Percentiles rank a stretch among this genome's conserved stretches.
These are phyloP conservation scores for Hymenochirus boettgeri DNA, from an alignment of 2,113 vertebrate genomes.

Conservation along the genomic window DNA sequence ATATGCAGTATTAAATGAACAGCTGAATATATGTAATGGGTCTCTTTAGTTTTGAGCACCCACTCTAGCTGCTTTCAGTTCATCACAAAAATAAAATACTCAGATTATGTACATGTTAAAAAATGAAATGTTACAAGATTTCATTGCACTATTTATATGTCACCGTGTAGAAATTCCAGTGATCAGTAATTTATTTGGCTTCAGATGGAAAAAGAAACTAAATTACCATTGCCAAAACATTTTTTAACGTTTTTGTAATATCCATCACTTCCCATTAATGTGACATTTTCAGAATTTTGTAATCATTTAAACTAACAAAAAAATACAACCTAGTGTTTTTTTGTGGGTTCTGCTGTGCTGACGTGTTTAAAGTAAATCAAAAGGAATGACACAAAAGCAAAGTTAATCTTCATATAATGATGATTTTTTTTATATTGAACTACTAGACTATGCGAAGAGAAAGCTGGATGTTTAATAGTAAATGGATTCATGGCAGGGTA, in stretches of 20 bases:
- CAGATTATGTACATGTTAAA: too few relatives aligned
- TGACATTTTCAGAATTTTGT: not conserved
- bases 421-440: constrained; percentile 14
- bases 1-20: too few relatives aligned
- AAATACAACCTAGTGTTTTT: constrained; percentile 23
- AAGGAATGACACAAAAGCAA: too few relatives aligned
- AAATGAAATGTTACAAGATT: too few relatives aligned
- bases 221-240: constrained; percentile 10
- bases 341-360: constrained; percentile 11
- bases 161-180: too few relatives aligned
- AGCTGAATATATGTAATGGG: too few relatives aligned
- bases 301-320: constrained; percentile 11
- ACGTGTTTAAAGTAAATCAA: not conserved
- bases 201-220: not conserved
- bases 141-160: not conserved
- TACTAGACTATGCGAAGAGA: not conserved
- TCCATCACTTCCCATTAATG: not conserved
- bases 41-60: too few relatives aligned
- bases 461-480: not conserved
- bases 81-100: too few relatives aligned
- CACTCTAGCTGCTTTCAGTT: too few relatives aligned
- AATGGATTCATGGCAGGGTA: constrained; percentile 7
- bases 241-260: constrained; percentile 8
- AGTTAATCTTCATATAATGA: constrained; percentile 7
- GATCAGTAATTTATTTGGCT: too few relatives aligned